A percentile compares a stretch with the other conserved stretches of the same genome.
These are phyloP conservation scores for Unio delphinus DNA, from an alignment of 2,888 invertebrate species.

Conservation along the genomic window DNA sequence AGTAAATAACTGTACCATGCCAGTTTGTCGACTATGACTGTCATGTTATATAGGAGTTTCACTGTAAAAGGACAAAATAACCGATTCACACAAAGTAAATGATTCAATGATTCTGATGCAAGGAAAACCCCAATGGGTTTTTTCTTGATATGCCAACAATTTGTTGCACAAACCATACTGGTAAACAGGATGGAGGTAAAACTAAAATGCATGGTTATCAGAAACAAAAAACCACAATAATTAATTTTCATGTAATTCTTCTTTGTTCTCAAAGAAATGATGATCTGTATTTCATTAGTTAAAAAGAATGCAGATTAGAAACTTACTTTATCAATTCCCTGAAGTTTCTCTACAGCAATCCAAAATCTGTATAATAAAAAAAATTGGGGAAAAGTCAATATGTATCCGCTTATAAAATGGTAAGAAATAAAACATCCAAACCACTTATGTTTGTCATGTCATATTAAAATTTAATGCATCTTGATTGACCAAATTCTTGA, in stretches of 20 bases:
- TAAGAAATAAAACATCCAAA: not conserved
- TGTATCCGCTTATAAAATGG: not conserved
- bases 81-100: too few relatives aligned
- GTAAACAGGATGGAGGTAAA: not conserved
- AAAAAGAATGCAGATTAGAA: not conserved
- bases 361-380: conserved; percentile 77
- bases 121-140: too few relatives aligned
- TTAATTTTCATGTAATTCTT: not conserved
- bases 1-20: too few relatives aligned
- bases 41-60: too few relatives aligned
- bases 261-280: not conserved
- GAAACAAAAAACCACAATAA: not conserved
- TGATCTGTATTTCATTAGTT: not conserved
- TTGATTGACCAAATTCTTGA: not conserved
- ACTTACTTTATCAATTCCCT: conserved; percentile 72
- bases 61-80: too few relatives aligned
- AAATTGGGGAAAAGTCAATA: not conserved
- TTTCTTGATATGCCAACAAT: too few relatives aligned
- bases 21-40: too few relatives aligned
- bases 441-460: too few relatives aligned
- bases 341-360: conserved; percentile 87
- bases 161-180: too few relatives aligned
- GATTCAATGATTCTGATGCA: too few relatives aligned
- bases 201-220: not conserved
- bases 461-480: not conserved